phyloP scores from a whole-genome alignment of 1,140 invertebrate species.

The Musca domestica region DNA sequence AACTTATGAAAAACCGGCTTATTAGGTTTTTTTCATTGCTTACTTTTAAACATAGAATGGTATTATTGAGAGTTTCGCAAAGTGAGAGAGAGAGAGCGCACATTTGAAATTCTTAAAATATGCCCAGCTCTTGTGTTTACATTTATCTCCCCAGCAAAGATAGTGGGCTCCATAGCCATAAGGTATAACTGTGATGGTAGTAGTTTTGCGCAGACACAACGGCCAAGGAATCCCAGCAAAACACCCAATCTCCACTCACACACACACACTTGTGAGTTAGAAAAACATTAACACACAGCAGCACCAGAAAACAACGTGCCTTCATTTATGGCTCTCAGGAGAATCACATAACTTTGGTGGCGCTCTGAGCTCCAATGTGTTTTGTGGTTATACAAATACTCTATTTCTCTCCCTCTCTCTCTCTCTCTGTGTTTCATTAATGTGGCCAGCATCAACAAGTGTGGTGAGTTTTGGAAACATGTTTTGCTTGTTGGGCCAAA shows the following conservation, averaged over 20 bases:
- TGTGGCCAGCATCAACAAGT: constrained; percentile 9
- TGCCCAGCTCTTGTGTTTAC: neutral
- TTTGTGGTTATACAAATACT: neutral
- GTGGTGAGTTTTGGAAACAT: constrained; percentile 16
- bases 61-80: too few relatives aligned
- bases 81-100: too few relatives aligned
- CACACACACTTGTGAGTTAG: too few relatives aligned
- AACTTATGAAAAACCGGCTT: constrained; percentile 17
- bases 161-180: neutral
- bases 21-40: constrained; percentile 7
- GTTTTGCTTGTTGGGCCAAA: neutral
- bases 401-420: too few relatives aligned
- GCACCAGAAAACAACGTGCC: constrained; percentile 13
- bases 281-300: neutral
- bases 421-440: neutral
- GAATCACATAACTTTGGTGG: neutral
- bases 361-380: neutral
- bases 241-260: neutral
- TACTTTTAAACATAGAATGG: too few relatives aligned
- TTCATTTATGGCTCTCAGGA: neutral
- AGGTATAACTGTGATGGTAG: constrained; percentile 2
- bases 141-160: too few relatives aligned
- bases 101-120: too few relatives aligned
- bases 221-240: neutral
- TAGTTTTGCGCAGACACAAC: neutral